Evolutionary conservation across 2,888 invertebrate genomes (phyloP).

Genomic region (Notodonta ziczac): DNA sequence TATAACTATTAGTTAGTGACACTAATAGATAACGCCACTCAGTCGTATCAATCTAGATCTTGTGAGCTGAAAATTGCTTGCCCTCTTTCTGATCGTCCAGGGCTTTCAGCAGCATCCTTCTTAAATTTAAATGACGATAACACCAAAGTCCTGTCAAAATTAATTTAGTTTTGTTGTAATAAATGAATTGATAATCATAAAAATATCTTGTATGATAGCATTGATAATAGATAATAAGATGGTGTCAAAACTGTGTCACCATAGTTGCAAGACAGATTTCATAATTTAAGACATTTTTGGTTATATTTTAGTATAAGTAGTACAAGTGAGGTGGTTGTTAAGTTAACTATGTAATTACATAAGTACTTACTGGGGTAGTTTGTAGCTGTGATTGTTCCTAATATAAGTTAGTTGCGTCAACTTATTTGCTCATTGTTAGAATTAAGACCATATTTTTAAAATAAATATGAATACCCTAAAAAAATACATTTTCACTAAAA

Average conservation of each 20-base stretch:
- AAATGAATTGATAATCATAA: background rate
- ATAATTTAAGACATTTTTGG: too few relatives aligned
- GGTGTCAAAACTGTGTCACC: background rate
- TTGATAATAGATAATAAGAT: too few relatives aligned
- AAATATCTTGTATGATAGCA: too few relatives aligned
- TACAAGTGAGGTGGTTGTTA: background rate
- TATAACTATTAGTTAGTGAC: too few relatives aligned
- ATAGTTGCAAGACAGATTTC: too few relatives aligned
- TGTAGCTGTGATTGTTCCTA: conserved; percentile 70
- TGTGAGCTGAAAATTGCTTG: too few relatives aligned
- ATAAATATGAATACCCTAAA: conserved; percentile 12
- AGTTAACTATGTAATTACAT: background rate
- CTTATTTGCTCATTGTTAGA: conserved; percentile 63
- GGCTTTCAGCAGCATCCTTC: too few relatives aligned
- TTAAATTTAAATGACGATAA: background rate
- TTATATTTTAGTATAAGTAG: background rate
- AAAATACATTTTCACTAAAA: background rate
- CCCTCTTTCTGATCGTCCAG: too few relatives aligned
- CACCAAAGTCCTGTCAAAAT: background rate
- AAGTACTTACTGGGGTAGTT: conserved; percentile 41
- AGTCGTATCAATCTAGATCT: too few relatives aligned
- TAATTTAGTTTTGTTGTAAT: background rate
- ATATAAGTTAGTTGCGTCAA: conserved; percentile 48
- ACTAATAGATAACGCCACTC: too few relatives aligned
- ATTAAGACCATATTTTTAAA: conserved; percentile 45